A percentile compares a stretch with the other conserved stretches of the same genome.
Conservation (phyloP, 1,140 invertebrate species). For the roundworm (Caenorhabditis elegans) region DNA sequence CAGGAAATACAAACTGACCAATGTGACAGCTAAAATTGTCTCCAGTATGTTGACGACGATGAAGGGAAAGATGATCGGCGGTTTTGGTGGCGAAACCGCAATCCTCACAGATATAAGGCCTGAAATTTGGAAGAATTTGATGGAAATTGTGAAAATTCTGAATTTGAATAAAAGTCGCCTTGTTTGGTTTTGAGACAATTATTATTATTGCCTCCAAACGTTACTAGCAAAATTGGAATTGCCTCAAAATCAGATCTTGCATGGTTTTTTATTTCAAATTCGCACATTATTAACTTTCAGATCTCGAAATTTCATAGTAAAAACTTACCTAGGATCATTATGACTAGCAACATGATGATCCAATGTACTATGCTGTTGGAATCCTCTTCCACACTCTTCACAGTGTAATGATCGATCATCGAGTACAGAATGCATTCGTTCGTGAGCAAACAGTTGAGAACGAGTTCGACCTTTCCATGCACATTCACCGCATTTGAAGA, state of each 20-base stretch:
- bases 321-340: constrained; percentile 24
- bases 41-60: constrained; percentile 74
- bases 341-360: constrained; percentile 70
- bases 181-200: no score
- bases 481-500: constrained; percentile 70
- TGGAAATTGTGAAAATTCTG: no score
- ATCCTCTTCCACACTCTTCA: constrained; percentile 70
- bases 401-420: constrained; percentile 67
- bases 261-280: no score
- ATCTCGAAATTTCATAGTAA: neutral
- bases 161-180: no score
- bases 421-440: constrained; percentile 68
- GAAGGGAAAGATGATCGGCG: constrained; percentile 74
- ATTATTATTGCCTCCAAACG: no score
- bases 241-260: no score
- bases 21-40: constrained; percentile 72
- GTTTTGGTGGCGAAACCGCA: constrained; percentile 75
- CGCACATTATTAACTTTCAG: no score
- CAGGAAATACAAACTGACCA: constrained; percentile 55
- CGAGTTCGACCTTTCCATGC: constrained; percentile 68
- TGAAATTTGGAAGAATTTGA: neutral
- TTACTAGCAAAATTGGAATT: no score
- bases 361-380: constrained; percentile 71
- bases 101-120: constrained; percentile 69
- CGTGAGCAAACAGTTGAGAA: constrained; percentile 69